Conservation (phyloP, 2,113 vertebrate species). For the Promerops cafer region DNA sequence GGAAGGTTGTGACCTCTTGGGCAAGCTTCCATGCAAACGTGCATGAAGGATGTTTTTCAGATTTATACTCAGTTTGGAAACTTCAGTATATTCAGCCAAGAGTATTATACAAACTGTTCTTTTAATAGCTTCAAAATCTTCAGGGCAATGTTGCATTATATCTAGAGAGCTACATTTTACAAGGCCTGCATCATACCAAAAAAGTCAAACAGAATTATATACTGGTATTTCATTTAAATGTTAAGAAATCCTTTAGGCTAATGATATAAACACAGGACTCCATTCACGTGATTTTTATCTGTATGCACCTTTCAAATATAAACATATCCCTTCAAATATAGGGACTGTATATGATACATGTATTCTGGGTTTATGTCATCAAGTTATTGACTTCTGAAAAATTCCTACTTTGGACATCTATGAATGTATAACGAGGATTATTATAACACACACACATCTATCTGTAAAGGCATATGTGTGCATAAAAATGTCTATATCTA, state of each 20-base stretch:
- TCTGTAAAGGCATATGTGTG: background rate
- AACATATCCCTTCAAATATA: background rate
- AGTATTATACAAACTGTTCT: background rate
- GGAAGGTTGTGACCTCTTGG: background rate
- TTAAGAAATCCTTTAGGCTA: constrained; percentile 2
- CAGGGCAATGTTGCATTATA: background rate
- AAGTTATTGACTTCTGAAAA: background rate
- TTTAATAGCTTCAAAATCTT: background rate
- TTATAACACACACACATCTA: background rate
- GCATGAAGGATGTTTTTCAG: background rate
- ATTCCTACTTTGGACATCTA: background rate
- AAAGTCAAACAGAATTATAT: background rate
- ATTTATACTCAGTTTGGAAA: background rate
- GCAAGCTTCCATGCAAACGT: background rate
- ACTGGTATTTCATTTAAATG: background rate
- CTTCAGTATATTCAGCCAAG: background rate
- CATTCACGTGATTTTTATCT: background rate
- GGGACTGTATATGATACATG: background rate
- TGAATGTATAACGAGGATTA: background rate
- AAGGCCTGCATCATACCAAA: background rate
- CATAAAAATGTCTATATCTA: background rate
- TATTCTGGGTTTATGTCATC: background rate
- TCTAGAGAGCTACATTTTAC: background rate
- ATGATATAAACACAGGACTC: background rate
- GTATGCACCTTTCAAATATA: background rate